Base-by-base conservation (phyloP, 1,140 invertebrate species). In the Odontomachus brunneus region DNA sequence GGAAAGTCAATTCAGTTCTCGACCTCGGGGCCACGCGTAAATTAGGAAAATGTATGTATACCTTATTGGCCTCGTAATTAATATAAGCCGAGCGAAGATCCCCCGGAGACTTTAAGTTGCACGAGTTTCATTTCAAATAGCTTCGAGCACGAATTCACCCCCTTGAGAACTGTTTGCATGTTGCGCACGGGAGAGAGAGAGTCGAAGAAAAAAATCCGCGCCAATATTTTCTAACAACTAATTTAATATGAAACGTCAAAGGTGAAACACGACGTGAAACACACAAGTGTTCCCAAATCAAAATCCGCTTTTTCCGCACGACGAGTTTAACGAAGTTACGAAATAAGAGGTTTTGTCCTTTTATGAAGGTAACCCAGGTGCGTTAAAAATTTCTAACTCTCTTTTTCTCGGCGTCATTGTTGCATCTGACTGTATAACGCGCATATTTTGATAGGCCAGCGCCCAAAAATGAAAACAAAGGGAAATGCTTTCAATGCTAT, bases 41-140 rank as follows among this genome's bases (percentile, higher is more conserved):
- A 78, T 78, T 78, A 69, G 19, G n/a, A 38, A 65, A 53, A 44
- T 38, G 19, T 51, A 38, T 62, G 17, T 29, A 65, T 48, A 80
- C 51, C 53, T 57, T 55, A 80, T 80, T 80, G 75, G 53, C 17
- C 51, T 78, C 63, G 24, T 57, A 80, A 80, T 80, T 80, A 80
- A 69, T 80, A 80, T 71, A 80, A 80, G 7, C 33, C 33, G 51
- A 22, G 3, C 62, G 44, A 67, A 80, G 55, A 80, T 71, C 2
- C 75, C 9, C 75, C n/a, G 15, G 51, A 44, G 75, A 80, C 33
- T 71, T 80, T 38, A 80, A 80, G 65, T 80, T 71, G 51, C 24
- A 12, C 17, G 33, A 80, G 75, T 80, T 78, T 80, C 65, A 71
- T 71, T 80, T 80, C 75, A 80, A 80, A 80, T 59, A 80, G 75